Evolutionary conservation across 1,140 invertebrate genomes (phyloP), one percentile per base, ranked within the genome.

Genomic region (Drosophila miranda): DNA sequence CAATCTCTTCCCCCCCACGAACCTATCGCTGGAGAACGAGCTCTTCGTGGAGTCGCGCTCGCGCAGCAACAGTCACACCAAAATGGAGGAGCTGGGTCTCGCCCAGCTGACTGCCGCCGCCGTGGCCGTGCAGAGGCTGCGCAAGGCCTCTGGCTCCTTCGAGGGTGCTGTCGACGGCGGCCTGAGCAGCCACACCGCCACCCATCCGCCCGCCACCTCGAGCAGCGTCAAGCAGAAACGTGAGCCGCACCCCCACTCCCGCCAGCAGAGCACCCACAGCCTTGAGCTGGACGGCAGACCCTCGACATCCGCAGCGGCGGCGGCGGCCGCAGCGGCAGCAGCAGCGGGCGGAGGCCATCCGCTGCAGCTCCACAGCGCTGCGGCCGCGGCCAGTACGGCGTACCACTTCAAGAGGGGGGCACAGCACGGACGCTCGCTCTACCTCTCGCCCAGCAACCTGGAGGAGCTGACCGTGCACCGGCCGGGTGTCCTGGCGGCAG

Each of bases 51-150:
- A 90, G 55, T 82, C 89, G 14, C 74, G 89, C 0, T 91, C 90
- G 14, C 84, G 90, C 38, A 91, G 90, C 68, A 91, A 90, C 14
- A 91, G 90, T 14, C 89, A 90, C 48, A 90, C 86, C 14, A 91
- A 90, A 41, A 90, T 91, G 75, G 88, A 91, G 28, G 84, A 90
- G 59, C 78, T 84, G n/a, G 83, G 82, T 56, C 54, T 90, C 38
- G 80, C 86, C 34, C 75, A 86, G 62, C 66, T 83, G 26, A 76
- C 77, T 1, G 66, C 78, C n/a, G 72, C 75, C 13, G 78, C 82
- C 26, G 73, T 87, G 49, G 78, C 82, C 14, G 79, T 84, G 61
- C 79, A 75, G 49, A 63, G 88, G 6, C 59, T 89, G 53, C 79
- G 89, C 51, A 90, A 90, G 57, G 83, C 56, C 23, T 90, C 89